Base-by-base conservation (phyloP, 2,888 invertebrate genomes). In the Lasioglossum figueresi region DNA sequence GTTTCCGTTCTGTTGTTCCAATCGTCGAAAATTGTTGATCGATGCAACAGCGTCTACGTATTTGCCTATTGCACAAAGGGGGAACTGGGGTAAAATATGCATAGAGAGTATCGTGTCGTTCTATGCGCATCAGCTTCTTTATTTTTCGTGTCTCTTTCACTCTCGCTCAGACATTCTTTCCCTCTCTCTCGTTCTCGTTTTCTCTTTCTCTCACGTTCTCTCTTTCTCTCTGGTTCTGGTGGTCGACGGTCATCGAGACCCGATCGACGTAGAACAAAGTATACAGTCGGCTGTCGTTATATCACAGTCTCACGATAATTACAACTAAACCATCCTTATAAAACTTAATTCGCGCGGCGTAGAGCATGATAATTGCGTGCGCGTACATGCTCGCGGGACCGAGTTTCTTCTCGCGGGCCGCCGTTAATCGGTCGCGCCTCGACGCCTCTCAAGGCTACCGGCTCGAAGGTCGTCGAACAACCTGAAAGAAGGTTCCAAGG, bases 281-380 rank as follows among this genome's bases (percentile, higher is more conserved):
- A 91, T 87, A 92, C 88, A 91, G 84, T 91, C 89, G 85, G 90
- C 89, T 91, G 92, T 91, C 83, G 88, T 90, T 92, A 87, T 93
- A 93, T 93, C 93, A 93, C 93, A 93, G 91, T 92, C 90, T 92
- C 89, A 90, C 91, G 92, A 93, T 93, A 94, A 94, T 92, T 93
- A 91, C 84, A 92, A 90, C 91, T 92, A 93, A 93, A 91, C 86
- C 85, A 88, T 91, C 85, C 88, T 90, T 91, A 86, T 71, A 84
- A 88, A 90, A 91, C 78, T 82, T 84, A 90, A 90, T 92, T 74
- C 73, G 48, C 71, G 40, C 83, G 59, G 80, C 80, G 76, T 71
- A 76, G n/a, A 56, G 71, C 56, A 76, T 77, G 80, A 88, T 84
- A 85, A 88, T 89, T 86, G 83, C 76, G 83, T 73, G 71, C 79